Evolutionary conservation across 2,888 invertebrate genomes (phyloP), one percentile per base, ranked within the genome.

Genomic region (Hypena proboscidalis): DNA sequence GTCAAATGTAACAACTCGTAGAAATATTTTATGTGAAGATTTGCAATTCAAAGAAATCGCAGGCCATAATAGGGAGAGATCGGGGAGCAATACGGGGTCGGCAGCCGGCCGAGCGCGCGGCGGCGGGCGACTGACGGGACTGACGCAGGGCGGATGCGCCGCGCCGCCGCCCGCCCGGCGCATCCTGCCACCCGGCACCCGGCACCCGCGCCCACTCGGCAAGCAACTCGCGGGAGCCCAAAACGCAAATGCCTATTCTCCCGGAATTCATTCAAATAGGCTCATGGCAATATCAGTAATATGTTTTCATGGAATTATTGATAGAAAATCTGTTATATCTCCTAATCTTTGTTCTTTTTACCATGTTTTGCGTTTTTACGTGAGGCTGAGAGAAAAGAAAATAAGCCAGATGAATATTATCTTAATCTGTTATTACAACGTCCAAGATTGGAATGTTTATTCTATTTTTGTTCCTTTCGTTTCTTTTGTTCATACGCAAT

Each of bases 71-170:
- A 65, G 29, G 39, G 48, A 37, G 52, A 45, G 57, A 49, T 53
- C 41, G 5, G 25, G 39, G 37, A 34, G 21, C 21, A 30, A 54
- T 52, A 42, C 50, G 54, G 49, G 58, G 80, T 79, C 82, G 80
- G 83, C 86, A 63, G 83, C 84, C 88, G 72, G 83, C 88, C 87
- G 83, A 67, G 81, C 81, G 84, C 82, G 74, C 87, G 85, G 85
- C 86, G 84, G 85, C 88, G 82, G 79, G 73, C 85, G 80, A 85
- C 89, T 85, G 80, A 67, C 80, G 80, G 74, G 68, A 83, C 74
- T 87, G 88, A 75, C 89, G 89, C 89, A 88, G 88, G 87, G 86
- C 85, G 83, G 85, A 83, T 85, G 89, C 89, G 87, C 85, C 84
- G 81, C 81, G 79, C 70, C 89, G 87, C 85, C 84, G 81, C 81